Conservation (phyloP, 2,797 vertebrate species). For the Smutsia temminckii region DNA sequence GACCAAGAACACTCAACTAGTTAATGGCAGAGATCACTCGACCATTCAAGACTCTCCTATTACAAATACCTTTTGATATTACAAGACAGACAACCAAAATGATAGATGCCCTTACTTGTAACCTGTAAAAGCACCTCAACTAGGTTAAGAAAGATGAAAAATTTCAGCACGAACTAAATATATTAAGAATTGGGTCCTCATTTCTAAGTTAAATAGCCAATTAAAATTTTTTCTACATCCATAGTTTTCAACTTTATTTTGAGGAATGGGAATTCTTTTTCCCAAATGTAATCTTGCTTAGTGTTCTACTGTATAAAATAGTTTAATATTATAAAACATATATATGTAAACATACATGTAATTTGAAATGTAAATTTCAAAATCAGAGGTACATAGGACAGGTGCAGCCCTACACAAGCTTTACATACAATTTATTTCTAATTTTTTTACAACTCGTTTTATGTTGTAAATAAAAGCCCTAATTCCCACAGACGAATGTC, state of each 20-base stretch:
- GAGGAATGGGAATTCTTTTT: background rate
- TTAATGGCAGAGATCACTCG: background rate
- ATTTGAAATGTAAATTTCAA: background rate
- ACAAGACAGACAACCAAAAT: background rate
- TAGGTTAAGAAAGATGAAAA: background rate
- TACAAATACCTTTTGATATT: background rate
- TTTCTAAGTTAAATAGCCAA: background rate
- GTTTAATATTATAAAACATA: background rate
- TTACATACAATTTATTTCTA: background rate
- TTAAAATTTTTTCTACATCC: background rate
- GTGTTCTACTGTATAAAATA: background rate
- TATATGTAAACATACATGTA: background rate
- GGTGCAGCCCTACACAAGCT: background rate
- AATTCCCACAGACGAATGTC: background rate
- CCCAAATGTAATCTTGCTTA: background rate
- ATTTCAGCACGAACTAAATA: background rate
- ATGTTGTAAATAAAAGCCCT: background rate
- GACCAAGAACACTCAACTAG: background rate
- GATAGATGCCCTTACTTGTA: background rate
- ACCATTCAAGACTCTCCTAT: background rate
- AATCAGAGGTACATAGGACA: background rate
- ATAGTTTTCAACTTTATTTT: constrained; percentile 18
- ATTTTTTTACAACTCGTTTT: background rate
- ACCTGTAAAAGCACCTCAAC: background rate
- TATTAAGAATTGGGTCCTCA: background rate